Conservation (phyloP, 1,140 invertebrate genomes). For the Solen grandis region DNA sequence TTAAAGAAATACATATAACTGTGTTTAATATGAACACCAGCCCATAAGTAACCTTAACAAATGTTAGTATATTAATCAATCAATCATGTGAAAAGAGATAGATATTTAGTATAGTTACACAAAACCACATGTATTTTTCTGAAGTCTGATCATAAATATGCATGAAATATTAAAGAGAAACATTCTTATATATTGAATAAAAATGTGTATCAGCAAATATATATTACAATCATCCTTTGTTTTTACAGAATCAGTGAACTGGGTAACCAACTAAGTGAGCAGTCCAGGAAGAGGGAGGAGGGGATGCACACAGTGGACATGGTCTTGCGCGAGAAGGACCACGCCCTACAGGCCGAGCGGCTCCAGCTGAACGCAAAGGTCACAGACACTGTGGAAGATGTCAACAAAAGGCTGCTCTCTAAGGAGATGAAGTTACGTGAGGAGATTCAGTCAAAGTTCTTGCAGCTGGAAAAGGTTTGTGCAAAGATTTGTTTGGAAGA, state of each 20-base stretch:
- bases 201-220: too few relatives aligned
- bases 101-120: too few relatives aligned
- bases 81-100: too few relatives aligned
- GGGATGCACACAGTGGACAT: conserved; percentile 76
- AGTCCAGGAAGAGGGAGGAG: conserved; percentile 77
- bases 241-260: conserved; percentile 73
- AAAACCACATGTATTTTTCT: too few relatives aligned
- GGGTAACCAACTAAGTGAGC: conserved; percentile 67
- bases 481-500: background rate
- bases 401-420: conserved; percentile 76
- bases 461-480: conserved; percentile 77
- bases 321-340: conserved; percentile 77
- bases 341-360: conserved; percentile 74
- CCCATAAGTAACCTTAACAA: too few relatives aligned
- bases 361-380: conserved; percentile 72
- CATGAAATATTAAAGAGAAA: too few relatives aligned
- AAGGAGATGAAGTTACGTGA: conserved; percentile 80
- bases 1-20: too few relatives aligned
- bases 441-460: conserved; percentile 75
- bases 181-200: too few relatives aligned
- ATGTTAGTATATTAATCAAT: too few relatives aligned
- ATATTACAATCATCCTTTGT: too few relatives aligned
- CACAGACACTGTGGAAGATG: conserved; percentile 76
- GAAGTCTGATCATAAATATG: too few relatives aligned
- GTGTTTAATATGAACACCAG: too few relatives aligned